phyloP scores from a whole-genome alignment of 2,888 invertebrate genomes.

The Stegophylla sp. region DNA sequence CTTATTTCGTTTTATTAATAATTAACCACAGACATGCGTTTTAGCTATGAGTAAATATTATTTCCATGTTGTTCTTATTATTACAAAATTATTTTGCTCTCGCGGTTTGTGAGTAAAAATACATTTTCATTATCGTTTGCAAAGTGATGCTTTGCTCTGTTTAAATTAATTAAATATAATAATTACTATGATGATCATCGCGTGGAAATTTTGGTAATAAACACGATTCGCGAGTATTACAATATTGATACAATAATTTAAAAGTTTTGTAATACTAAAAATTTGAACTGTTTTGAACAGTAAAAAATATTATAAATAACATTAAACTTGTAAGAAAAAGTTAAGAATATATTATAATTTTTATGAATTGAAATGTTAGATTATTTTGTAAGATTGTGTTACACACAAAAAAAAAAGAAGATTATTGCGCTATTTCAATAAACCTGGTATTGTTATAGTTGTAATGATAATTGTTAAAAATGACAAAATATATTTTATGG shows the following conservation, averaged over 20 bases:
- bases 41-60: too few species aligned
- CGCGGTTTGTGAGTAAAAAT: neutral
- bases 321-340: neutral
- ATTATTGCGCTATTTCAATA: too few species aligned
- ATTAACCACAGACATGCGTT: too few species aligned
- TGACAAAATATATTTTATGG: too few species aligned
- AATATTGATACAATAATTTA: too few species aligned
- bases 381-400: neutral
- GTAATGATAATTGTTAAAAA: too few species aligned
- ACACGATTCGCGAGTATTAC: slow-evolving; percentile 2
- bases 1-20: too few species aligned
- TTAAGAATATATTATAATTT: neutral
- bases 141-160: neutral
- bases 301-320: neutral
- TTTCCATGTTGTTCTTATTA: neutral
- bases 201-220: slow-evolving; percentile 12
- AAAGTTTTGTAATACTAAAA: slow-evolving; percentile 1
- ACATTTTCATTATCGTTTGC: neutral
- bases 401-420: neutral
- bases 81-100: neutral
- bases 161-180: neutral
- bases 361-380: neutral
- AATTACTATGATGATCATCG: neutral
- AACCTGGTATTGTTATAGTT: too few species aligned
- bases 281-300: neutral